These are phyloP conservation scores for Elgonia sp. DNA, from an alignment of 2,888 invertebrate genomes.

Conservation along the genomic window DNA sequence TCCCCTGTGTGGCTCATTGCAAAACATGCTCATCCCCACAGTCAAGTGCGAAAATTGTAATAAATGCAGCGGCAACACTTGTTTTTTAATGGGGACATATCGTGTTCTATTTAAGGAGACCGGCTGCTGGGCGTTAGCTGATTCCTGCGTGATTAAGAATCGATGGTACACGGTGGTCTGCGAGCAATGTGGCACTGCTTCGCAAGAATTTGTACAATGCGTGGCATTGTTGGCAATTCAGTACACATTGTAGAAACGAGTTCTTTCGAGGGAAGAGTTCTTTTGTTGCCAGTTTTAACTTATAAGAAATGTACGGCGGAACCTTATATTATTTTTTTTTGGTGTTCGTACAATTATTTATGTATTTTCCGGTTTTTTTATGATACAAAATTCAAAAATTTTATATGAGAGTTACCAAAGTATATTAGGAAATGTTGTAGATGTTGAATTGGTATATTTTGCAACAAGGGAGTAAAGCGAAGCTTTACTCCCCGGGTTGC, in stretches of 20 bases:
- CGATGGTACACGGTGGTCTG: constrained; percentile 42
- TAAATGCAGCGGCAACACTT: constrained; percentile 76
- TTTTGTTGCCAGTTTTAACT: constrained; percentile 33
- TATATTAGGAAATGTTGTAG: no score
- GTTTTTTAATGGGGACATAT: constrained; percentile 28
- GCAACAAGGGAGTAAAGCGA: no score
- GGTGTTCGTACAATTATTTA: neutral
- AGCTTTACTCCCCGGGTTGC: no score
- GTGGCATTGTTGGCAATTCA: constrained; percentile 55
- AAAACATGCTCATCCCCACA: constrained; percentile 81
- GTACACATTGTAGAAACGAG: constrained; percentile 60
- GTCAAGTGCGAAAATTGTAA: constrained; percentile 83
- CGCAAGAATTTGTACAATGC: constrained; percentile 59
- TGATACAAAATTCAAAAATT: no score
- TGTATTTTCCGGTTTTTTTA: no score
- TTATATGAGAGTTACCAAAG: no score
- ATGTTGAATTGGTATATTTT: no score
- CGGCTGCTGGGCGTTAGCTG: neutral
- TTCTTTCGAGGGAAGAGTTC: constrained; percentile 41
- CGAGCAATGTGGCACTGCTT: constrained; percentile 24
- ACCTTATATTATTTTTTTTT: constrained; percentile 6
- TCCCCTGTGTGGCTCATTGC: constrained; percentile 79
- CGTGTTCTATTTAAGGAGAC: constrained; percentile 23
- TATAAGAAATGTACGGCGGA: constrained; percentile 26
- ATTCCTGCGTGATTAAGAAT: constrained; percentile 11